Evolutionary conservation across 30 jellyfish, hydroid and myxozoan genomes (phyloP).

Genomic region (Cassiopea xamachana): DNA sequence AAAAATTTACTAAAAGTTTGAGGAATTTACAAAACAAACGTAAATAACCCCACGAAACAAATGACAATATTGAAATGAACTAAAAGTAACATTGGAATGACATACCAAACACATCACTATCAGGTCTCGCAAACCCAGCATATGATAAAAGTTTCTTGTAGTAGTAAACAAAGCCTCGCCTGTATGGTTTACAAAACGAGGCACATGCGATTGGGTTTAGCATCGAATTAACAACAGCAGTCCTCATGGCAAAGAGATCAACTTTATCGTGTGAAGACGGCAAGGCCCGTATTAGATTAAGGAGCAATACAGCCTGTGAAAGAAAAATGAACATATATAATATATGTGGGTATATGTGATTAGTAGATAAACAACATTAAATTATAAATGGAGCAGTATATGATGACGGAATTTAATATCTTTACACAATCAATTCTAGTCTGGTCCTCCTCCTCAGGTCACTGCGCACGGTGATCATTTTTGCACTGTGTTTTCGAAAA

Average conservation of each 20-base stretch:
- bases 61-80: too few species aligned
- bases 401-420: too few species aligned
- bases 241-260: constrained; percentile 90
- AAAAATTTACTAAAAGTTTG: too few species aligned
- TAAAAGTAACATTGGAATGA: neutral
- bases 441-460: too few species aligned
- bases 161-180: constrained; percentile 82
- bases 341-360: too few species aligned
- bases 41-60: too few species aligned
- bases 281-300: constrained; percentile 4
- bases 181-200: constrained; percentile 89
- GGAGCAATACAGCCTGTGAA: constrained; percentile 72
- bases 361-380: too few species aligned
- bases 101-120: constrained; percentile 87
- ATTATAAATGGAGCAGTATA: too few species aligned
- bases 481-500: too few species aligned
- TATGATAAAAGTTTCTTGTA: constrained; percentile 67
- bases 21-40: too few species aligned
- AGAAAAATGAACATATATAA: neutral
- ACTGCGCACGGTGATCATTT: too few species aligned
- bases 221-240: constrained; percentile 88
- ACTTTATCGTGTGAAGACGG: constrained; percentile 64
- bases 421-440: too few species aligned
- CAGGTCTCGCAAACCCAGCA: constrained; percentile 84
- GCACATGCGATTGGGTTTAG: constrained; percentile 94